Conservation (phyloP, 1,140 invertebrate species). For the Fopius arisanus region DNA sequence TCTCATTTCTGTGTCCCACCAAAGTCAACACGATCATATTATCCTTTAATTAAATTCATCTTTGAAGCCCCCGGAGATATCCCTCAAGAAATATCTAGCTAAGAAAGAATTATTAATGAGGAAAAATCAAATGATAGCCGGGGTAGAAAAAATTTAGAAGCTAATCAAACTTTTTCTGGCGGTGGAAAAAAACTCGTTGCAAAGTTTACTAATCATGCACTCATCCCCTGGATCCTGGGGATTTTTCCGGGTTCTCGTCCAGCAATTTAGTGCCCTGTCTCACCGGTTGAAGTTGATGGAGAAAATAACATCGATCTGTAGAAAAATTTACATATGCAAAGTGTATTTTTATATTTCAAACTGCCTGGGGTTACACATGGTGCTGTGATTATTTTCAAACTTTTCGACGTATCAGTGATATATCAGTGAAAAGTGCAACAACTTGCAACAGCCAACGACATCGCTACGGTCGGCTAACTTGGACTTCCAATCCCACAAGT, state of each 20-base stretch:
- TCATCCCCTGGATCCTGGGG: neutral
- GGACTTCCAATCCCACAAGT: neutral
- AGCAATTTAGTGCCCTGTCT: neutral
- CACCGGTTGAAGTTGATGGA: neutral
- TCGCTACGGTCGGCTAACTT: conserved; percentile 1
- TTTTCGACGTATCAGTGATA: conserved; percentile 19
- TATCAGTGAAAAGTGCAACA: conserved; percentile 35
- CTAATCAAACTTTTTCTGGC: conserved; percentile 40
- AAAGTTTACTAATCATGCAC: conserved; percentile 16
- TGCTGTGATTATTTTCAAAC: neutral
- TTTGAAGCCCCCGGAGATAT: neutral
- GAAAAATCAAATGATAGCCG: conserved; percentile 38
- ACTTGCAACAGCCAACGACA: conserved; percentile 28
- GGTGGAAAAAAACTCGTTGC: neutral
- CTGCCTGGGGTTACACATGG: neutral
- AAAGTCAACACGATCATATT: neutral
- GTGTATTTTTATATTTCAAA: neutral
- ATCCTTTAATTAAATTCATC: neutral
- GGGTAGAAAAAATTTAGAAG: conserved; percentile 36
- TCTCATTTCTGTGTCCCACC: neutral
- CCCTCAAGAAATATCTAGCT: neutral
- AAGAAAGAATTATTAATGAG: neutral
- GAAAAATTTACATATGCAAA: neutral
- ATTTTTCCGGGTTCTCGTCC: neutral
- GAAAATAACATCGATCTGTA: neutral